phyloP scores from a whole-genome alignment of 2,113 vertebrate species.

The Gymnorhina tibicen region DNA sequence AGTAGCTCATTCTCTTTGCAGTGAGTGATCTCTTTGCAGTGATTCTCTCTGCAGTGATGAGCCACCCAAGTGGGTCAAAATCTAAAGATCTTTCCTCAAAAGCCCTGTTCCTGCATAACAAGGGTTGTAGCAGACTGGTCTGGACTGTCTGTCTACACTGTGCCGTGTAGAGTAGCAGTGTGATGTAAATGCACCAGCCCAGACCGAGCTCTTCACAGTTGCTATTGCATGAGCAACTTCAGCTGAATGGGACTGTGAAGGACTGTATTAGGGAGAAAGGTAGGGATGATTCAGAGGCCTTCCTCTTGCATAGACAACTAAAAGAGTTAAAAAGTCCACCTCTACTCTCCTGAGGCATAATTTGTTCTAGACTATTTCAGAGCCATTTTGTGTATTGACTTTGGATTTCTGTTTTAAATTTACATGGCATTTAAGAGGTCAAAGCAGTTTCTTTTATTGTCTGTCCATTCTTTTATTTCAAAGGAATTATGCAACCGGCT shows the following conservation, averaged over 20 bases:
- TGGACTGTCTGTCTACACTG: not conserved
- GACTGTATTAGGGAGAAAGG: not conserved
- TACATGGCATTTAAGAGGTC: slow-evolving; percentile 7
- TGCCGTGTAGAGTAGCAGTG: not conserved
- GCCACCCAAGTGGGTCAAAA: rapidly evolving
- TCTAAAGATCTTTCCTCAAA: not conserved
- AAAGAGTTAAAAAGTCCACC: not conserved
- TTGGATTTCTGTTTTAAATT: slow-evolving; percentile 24
- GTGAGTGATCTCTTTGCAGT: not conserved
- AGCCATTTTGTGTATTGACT: slow-evolving; percentile 21
- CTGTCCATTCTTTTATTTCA: slow-evolving; percentile 22
- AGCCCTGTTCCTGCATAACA: not conserved
- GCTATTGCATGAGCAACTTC: not conserved
- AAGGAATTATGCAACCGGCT: not conserved
- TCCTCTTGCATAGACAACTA: not conserved
- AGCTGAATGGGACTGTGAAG: not conserved
- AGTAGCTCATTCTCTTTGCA: not conserved
- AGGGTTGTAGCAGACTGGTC: not conserved
- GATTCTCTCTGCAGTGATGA: not conserved
- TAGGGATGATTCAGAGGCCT: not conserved
- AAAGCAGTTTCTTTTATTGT: not conserved
- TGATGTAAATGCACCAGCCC: not conserved
- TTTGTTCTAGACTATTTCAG: slow-evolving; percentile 13
- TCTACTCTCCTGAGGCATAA: not conserved
- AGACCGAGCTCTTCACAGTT: rapidly evolving